phyloP scores from a whole-genome alignment of 2,113 vertebrate genomes.

The Chloropsis hardwickii region DNA sequence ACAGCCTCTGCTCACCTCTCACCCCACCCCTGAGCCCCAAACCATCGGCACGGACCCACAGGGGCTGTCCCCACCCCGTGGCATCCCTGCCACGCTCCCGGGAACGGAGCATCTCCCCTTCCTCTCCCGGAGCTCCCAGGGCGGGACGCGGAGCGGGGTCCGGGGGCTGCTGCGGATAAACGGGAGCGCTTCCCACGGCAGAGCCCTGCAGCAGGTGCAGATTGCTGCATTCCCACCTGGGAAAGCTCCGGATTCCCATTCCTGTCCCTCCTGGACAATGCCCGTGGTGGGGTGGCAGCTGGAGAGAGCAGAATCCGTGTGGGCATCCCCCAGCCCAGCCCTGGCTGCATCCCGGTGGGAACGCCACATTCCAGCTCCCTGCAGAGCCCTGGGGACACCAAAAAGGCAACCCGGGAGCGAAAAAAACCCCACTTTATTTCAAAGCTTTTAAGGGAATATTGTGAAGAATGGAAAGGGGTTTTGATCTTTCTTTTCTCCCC shows the following conservation, averaged over 20 bases:
- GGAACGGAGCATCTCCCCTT: background rate
- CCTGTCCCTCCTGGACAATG: background rate
- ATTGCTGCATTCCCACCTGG: background rate
- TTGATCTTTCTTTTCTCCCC: background rate
- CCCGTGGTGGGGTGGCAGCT: background rate
- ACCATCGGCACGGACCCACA: fast-evolving
- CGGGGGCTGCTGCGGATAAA: background rate
- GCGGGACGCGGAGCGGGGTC: background rate
- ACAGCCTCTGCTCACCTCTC: background rate
- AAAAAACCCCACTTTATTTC: background rate
- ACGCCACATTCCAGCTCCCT: fast-evolving
- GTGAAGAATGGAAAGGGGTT: background rate
- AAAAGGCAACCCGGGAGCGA: background rate
- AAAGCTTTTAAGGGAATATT: conserved; percentile 30
- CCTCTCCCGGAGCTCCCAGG: too few species aligned
- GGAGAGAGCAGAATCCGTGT: fast-evolving
- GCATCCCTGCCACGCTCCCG: fast-evolving
- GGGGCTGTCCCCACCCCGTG: fast-evolving
- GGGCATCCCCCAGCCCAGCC: fast-evolving
- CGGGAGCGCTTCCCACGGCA: fast-evolving
- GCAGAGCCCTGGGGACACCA: background rate
- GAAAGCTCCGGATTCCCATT: background rate
- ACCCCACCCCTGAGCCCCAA: fast-evolving
- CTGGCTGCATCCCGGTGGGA: fast-evolving
- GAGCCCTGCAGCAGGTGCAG: background rate